These are phyloP conservation scores for Cairina moschata DNA, from an alignment of 2,113 vertebrate genomes.

Conservation along the genomic window DNA sequence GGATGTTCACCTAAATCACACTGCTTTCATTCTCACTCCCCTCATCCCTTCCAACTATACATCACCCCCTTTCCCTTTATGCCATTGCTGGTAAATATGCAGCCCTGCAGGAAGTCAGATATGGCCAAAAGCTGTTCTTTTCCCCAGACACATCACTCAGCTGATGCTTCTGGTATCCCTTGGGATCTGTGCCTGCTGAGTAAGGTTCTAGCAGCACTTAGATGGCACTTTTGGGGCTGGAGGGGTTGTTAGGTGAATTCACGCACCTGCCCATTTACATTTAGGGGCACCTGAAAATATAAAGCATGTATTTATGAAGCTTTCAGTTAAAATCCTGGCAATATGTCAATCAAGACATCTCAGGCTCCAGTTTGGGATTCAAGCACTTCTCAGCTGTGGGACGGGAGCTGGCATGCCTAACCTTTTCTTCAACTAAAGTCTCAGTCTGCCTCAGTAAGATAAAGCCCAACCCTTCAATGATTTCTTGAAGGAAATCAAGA, in stretches of 20 bases:
- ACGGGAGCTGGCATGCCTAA: rapidly evolving
- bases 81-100: rapidly evolving
- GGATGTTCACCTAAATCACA: background rate
- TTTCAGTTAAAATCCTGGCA: background rate
- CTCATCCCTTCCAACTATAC: rapidly evolving
- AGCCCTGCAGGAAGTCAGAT: background rate
- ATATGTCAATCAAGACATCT: background rate
- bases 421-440: background rate
- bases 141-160: rapidly evolving
- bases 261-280: background rate
- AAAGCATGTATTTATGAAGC: background rate
- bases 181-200: background rate
- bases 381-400: background rate
- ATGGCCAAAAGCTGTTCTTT: background rate
- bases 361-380: background rate
- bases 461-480: background rate
- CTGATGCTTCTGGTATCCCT: background rate
- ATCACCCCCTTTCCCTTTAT: background rate
- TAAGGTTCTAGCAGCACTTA: background rate
- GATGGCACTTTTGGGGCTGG: background rate
- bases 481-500: background rate
- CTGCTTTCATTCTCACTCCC: background rate
- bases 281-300: background rate
- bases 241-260: background rate
- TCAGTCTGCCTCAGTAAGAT: background rate